Evolutionary conservation across 1,140 invertebrate genomes (phyloP), one percentile per base, ranked within the genome.

Genomic region (Aphelinus atriplicis): DNA sequence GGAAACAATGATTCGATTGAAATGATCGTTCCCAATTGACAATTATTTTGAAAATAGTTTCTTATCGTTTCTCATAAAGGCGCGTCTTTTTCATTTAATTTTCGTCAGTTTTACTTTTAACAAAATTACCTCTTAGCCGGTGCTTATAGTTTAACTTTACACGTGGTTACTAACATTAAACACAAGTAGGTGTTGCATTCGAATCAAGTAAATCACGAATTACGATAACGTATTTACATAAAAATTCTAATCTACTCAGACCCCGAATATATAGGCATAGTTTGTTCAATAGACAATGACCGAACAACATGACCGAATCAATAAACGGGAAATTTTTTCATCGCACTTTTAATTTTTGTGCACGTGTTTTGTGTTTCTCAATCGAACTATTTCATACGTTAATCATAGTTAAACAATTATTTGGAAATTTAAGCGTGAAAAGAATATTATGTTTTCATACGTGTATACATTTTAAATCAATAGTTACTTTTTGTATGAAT

Each of bases 1-100:
- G 62, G 73, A 73, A 75, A 71, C 58, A 65, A 55, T 61, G 73
- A 77, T 75, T 77, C 61, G 26, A 76, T 79, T 79, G 76, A 63
- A 77, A 73, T 73, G 76, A 79, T 76, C 62, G 76, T 66, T 26
- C 51, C 51, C 50, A 71, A 73, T 77, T 72, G 26, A 26, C 63
- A 71, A 62, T 53, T 63, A 48, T 50, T 42, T 64, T 48, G 10
- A 45, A 60, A 3, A 2, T 60, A 2, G 2, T 58, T 3, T 46
- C 26, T 58, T 42, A 26, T 42, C 43, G 7, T 60, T 26, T 26
- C 43, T 6, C 7, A 43, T 45, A 26, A 10, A 42, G n/a, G 5
- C 45, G 3, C n/a, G 61, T 48, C 47, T 67, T 57, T 68, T 62
- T 65, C 45, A 62, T 66, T 73, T 42, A 62, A 57, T 53, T 71